Evolutionary conservation across 2,888 invertebrate genomes (phyloP).

Genomic region (Alitta virens): DNA sequence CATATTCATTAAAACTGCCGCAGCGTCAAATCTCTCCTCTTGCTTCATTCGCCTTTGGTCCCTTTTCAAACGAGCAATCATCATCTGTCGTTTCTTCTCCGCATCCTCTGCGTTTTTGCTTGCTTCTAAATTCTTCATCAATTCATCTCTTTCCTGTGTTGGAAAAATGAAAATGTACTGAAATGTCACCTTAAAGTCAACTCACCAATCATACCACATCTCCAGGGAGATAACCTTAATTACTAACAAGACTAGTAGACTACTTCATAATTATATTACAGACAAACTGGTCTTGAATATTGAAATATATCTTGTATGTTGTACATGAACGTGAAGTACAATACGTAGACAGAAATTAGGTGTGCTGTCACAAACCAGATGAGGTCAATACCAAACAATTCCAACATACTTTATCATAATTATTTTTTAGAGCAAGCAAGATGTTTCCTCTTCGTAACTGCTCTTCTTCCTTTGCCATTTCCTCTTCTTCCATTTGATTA

Average conservation of each 20-base stretch:
- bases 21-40: constrained; percentile 42
- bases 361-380: too few species aligned
- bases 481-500: constrained; percentile 38
- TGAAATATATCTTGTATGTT: too few species aligned
- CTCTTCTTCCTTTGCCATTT: constrained; percentile 39
- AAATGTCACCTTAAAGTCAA: too few species aligned
- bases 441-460: constrained; percentile 36
- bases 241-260: too few species aligned
- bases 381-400: too few species aligned
- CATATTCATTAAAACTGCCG: constrained; percentile 37
- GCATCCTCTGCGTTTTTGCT: constrained; percentile 31
- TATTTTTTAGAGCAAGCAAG: constrained; percentile 37
- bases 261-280: too few species aligned
- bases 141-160: constrained; percentile 39
- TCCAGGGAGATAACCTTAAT: too few species aligned
- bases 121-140: constrained; percentile 34
- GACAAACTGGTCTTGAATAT: too few species aligned
- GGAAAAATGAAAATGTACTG: too few species aligned
- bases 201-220: too few species aligned
- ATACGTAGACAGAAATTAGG: too few species aligned
- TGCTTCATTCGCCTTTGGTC: constrained; percentile 38
- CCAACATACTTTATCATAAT: constrained; percentile 37
- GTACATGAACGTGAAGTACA: too few species aligned
- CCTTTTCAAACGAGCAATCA: constrained; percentile 35
- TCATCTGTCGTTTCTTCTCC: constrained; percentile 35